A percentile compares a stretch with the other conserved stretches of the same genome.
Conservation (phyloP, 1,140 invertebrate species). For the Drosophila navojoa region DNA sequence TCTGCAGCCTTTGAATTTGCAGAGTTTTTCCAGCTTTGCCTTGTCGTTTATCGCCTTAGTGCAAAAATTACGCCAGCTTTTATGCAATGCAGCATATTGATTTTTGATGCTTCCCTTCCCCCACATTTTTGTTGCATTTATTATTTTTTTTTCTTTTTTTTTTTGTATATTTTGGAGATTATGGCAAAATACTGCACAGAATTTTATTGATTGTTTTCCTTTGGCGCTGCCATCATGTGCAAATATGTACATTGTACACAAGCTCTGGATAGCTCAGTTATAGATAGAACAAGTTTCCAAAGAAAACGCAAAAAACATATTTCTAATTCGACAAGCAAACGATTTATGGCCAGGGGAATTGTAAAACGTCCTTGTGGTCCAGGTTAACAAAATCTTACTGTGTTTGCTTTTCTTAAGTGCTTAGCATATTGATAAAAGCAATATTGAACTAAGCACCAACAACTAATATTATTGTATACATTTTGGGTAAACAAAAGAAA, state of each 20-base stretch:
- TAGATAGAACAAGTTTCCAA: slow-evolving; percentile 13
- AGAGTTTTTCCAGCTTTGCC: slow-evolving; percentile 28
- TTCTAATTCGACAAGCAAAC: slow-evolving; percentile 14
- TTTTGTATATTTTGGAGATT: slow-evolving; percentile 40
- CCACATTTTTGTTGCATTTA: slow-evolving; percentile 12
- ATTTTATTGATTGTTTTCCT: slow-evolving; percentile 30
- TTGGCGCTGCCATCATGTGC: not conserved
- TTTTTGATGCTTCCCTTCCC: slow-evolving; percentile 34
- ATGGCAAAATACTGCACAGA: slow-evolving; percentile 38
- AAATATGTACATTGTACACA: slow-evolving; percentile 1
- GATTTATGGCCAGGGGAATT: slow-evolving; percentile 10
- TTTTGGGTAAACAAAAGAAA: not conserved
- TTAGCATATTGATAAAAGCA: not conserved
- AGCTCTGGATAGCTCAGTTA: not conserved
- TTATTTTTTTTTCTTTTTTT: slow-evolving; percentile 7
- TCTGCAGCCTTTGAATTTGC: slow-evolving; percentile 30
- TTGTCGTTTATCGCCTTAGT: slow-evolving; percentile 39
- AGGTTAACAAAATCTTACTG: slow-evolving; percentile 26
- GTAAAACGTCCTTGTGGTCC: not conserved
- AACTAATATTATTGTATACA: not conserved
- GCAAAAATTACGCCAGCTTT: slow-evolving; percentile 45
- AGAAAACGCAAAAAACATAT: not conserved
- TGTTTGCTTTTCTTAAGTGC: slow-evolving; percentile 21
- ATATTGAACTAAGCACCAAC: not conserved
- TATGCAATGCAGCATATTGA: slow-evolving; percentile 72